These are phyloP conservation scores for Diorhabda sublineata DNA, from an alignment of 1,140 invertebrate genomes.

Conservation along the genomic window DNA sequence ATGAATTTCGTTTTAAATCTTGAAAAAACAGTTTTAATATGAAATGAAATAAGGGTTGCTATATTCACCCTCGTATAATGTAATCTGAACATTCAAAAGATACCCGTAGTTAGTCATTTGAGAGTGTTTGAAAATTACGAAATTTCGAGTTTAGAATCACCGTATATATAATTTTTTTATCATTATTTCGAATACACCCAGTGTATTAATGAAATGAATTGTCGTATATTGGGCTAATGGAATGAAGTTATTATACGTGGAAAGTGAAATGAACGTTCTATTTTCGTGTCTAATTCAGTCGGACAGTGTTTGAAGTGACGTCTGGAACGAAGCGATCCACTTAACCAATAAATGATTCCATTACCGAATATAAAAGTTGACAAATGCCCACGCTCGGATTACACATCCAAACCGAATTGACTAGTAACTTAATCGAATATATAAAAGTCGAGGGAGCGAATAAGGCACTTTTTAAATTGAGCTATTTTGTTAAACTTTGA, in stretches of 20 bases:
- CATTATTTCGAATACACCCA: too few species aligned
- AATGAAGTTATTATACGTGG: neutral
- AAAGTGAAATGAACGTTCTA: neutral
- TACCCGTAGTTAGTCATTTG: too few species aligned
- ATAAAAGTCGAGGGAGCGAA: constrained; percentile 14
- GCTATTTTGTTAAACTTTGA: constrained; percentile 16
- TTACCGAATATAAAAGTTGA: constrained; percentile 38
- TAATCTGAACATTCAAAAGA: too few species aligned
- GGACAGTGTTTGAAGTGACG: constrained; percentile 28
- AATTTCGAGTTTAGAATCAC: too few species aligned
- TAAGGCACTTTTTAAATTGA: constrained; percentile 4
- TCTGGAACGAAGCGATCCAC: constrained; percentile 30
- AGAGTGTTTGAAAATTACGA: too few species aligned
- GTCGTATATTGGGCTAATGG: neutral
- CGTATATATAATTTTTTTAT: too few species aligned
- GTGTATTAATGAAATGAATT: too few species aligned
- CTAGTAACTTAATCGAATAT: constrained; percentile 35
- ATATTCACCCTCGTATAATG: too few species aligned
- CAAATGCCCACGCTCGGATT: constrained; percentile 34
- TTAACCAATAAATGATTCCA: constrained; percentile 35
- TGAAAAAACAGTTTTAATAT: too few species aligned
- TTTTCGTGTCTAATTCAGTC: constrained; percentile 24
- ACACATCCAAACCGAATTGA: constrained; percentile 26
- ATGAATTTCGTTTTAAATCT: too few species aligned
- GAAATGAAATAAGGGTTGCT: too few species aligned